Conservation (phyloP, 2,113 vertebrate genomes). For the Mormoops blainvillei region DNA sequence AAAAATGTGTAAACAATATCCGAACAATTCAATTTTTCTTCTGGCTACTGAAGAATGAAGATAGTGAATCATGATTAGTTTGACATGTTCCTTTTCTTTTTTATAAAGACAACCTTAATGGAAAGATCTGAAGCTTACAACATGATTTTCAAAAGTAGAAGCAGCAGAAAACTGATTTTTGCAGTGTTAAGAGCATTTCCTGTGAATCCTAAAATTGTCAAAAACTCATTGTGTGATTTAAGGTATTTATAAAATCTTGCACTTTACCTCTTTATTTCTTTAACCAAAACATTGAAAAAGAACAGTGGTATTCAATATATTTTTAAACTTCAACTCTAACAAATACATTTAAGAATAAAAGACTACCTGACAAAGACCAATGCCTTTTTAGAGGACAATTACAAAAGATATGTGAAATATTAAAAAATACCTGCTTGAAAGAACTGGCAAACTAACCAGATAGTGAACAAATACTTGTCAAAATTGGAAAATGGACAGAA, state of each 20-base stretch:
- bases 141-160: neutral
- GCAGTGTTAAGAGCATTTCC: neutral
- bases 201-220: neutral
- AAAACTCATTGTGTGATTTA: neutral
- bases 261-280: neutral
- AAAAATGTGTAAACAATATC: neutral
- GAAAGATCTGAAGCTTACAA: neutral
- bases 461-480: neutral
- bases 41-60: neutral
- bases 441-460: neutral
- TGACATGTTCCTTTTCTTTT: neutral
- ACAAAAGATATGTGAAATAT: neutral
- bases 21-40: constrained; percentile 4
- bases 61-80: constrained; percentile 9
- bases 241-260: neutral
- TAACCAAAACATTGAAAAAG: neutral
- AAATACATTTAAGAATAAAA: neutral
- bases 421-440: neutral
- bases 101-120: neutral
- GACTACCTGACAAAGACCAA: neutral
- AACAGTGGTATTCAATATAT: neutral
- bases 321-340: neutral
- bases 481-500: neutral
- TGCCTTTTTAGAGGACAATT: neutral
- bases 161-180: neutral